Base-by-base conservation (phyloP, 2,888 invertebrate species). In the Dasysyrphus albostriatus region DNA sequence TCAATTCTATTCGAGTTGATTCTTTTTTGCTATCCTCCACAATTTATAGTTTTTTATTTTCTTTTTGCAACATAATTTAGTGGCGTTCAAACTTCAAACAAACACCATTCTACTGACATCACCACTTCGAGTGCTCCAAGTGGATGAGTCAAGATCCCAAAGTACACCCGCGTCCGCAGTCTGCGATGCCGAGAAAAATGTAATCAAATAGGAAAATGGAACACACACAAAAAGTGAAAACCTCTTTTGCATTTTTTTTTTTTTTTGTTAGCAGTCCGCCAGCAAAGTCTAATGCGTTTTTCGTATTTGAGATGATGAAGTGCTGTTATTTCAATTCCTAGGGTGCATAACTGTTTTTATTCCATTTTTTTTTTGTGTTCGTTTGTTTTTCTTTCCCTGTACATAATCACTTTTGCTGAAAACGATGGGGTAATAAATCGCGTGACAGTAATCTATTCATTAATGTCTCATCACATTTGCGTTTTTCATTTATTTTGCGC, bases 371-470 rank as follows among this genome's bases (percentile, higher is more conserved):
- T 51, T 37, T 10, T 39, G n/a, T 56, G 14, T 59, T 37, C 7
- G 12, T 39, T 74, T 78, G 34, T 61, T 10, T 63, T 74, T 14
- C 74, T 19, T 32, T 12, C 16, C 34, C 10, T 16, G 7, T 54
- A 16, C 12, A 32, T 51, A 34, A 49, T 67, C 67, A 56, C 67
- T 39, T 49, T 63, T 63, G 39, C 61, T 49, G 16, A 67, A 16
- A 65, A 72, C 70, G 58, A 67, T 79, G 65, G 74, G 83, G 83
- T 83, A 75, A 83, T 82, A 88, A 88, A 89, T 89, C 88, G 89
- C 89, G 88, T 89, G 89, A 89, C 89, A 88, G 88, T 88, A 88
- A 89, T 88, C 89, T 88, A 88, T 89, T 88, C 89, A 89, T 89
- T 88, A 88, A 88, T 89, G 89, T 89, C 89, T 88, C 89, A 88